Base-by-base conservation (phyloP, 2,888 invertebrate genomes). In the Allolobophora icterica region DNA sequence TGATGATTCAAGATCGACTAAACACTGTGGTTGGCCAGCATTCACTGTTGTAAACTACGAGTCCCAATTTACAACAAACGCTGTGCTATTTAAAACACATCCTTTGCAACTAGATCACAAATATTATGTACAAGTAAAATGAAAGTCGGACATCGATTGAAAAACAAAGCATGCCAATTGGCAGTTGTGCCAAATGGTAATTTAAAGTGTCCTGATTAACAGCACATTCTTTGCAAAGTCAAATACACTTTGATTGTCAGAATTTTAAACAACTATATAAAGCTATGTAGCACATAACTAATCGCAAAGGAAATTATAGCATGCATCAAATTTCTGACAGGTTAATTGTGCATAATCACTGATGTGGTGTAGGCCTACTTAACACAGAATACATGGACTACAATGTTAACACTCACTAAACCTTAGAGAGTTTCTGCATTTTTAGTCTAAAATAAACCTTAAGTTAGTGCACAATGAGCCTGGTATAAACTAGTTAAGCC, bases 141-240 rank as follows among this genome's bases (percentile, higher is more conserved):
- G 71, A 71, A 71, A 71, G 71, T 71, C 71, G n/a, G 5, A 71
- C 30, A 71, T 71, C 71, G n/a, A 71, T 71, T 13, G 30, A n/a
- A n/a, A n/a, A 30, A 71, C 71, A n/a, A 11, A 71, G 71, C 24
- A 52, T 52, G 52, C 52, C 24, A 24, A 52, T 52, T 52, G 52
- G 52, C 24, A 52, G 24, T 24, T 52, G 42, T 24, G 52, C 52
- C 24, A n/a, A 8, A n/a, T 8, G 71, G 30, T n/a, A 71, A 71
- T 71, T 71, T 71, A 71, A 71, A 71, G 30, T n/a, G 71, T 71
- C 71, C 71, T 71, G 71, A 71, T 71, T 71, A 71, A 71, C 71
- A 71, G 71, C n/a, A n/a, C 2, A n/a, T n/a, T n/a, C 13, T 13
- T 13, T n/a, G 30, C n/a, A 11, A 8, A 17, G 71, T 71, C 71